Conservation (phyloP, 2,888 invertebrate species). For the Eilema depressum region DNA sequence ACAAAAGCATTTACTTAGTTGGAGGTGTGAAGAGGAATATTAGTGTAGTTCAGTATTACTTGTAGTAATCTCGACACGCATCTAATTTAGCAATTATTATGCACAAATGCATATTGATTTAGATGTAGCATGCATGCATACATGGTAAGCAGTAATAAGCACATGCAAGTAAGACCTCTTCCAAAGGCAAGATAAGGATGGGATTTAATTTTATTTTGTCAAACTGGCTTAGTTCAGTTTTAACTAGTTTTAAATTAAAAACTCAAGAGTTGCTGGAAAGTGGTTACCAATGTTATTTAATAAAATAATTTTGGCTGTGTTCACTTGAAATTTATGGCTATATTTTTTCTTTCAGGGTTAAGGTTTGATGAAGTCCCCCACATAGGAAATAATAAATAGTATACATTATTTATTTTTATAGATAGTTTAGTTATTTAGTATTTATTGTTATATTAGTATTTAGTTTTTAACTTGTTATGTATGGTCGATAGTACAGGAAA, state of each 20-base stretch:
- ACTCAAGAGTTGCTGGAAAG: background rate
- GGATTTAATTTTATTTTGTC: no score
- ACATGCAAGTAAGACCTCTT: no score
- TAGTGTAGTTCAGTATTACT: background rate
- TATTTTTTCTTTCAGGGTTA: slow-evolving; percentile 69
- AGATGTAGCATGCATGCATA: no score
- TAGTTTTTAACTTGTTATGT: slow-evolving; percentile 18
- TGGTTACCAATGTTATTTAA: background rate
- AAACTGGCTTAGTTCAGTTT: background rate
- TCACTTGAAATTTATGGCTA: slow-evolving; percentile 21
- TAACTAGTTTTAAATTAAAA: background rate
- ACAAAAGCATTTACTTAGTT: no score
- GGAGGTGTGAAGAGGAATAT: background rate
- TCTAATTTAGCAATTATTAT: no score
- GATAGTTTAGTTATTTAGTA: slow-evolving; percentile 21
- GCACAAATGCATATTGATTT: no score
- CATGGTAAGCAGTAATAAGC: no score
- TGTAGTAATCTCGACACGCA: no score
- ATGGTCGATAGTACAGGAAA: slow-evolving; percentile 9
- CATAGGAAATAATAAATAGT: slow-evolving; percentile 44
- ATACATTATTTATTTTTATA: slow-evolving; percentile 24
- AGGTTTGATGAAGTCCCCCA: slow-evolving; percentile 50
- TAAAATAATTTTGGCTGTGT: background rate
- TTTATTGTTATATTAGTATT: slow-evolving; percentile 28
- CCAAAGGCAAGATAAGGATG: no score